A percentile compares a stretch with the other conserved stretches of the same genome.
phyloP scores from a whole-genome alignment of 2,797 vertebrate species.

The Tenualosa ilisha region DNA sequence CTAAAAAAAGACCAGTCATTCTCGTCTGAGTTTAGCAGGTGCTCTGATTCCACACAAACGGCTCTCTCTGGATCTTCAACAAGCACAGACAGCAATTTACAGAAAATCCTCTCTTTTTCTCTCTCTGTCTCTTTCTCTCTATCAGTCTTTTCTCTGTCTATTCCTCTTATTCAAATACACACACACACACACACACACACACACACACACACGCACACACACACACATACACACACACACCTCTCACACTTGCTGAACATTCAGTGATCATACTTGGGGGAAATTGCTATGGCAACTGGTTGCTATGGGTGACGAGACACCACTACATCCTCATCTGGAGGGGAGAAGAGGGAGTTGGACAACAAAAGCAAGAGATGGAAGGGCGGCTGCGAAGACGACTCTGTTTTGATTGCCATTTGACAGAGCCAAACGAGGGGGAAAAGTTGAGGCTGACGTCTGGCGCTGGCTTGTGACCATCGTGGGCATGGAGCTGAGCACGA shows the following conservation, averaged over 20 bases:
- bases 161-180: constrained; percentile 25
- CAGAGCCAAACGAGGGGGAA: constrained; percentile 43
- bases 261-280: constrained; percentile 66
- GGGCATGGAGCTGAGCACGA: constrained; percentile 34
- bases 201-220: constrained; percentile 18
- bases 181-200: constrained; percentile 11
- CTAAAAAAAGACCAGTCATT: constrained; percentile 17
- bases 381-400: constrained; percentile 37
- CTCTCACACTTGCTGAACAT: constrained; percentile 52
- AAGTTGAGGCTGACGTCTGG: constrained; percentile 49
- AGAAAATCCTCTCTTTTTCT: not conserved
- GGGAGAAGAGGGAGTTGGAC: constrained; percentile 54
- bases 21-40: not conserved
- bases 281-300: constrained; percentile 83
- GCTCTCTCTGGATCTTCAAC: not conserved
- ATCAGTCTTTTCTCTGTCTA: not conserved
- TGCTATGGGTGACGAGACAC: constrained; percentile 76
- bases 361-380: constrained; percentile 53
- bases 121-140: not conserved
- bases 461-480: constrained; percentile 36
- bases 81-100: not conserved
- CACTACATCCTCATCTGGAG: constrained; percentile 60
- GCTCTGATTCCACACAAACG: not conserved
- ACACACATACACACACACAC: constrained; percentile 12
- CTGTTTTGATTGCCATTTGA: constrained; percentile 38